A percentile compares a stretch with the other conserved stretches of the same genome.
These are phyloP conservation scores for Samia ricini DNA, from an alignment of 1,140 invertebrate genomes.

Conservation along the genomic window DNA sequence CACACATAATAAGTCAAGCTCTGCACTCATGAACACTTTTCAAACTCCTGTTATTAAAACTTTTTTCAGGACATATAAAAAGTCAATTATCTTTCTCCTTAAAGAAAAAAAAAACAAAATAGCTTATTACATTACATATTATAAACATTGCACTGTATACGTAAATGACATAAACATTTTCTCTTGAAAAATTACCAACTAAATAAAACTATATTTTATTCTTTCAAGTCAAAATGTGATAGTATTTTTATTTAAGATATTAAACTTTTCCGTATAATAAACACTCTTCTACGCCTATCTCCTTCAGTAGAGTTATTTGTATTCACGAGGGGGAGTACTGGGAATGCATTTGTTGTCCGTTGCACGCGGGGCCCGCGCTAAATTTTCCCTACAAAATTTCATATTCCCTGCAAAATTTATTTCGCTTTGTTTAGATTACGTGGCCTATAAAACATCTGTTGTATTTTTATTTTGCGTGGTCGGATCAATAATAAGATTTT, in stretches of 20 bases:
- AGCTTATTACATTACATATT: too few relatives aligned
- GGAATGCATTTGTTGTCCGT: conserved; percentile 49
- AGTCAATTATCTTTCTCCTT: too few relatives aligned
- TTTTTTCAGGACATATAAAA: too few relatives aligned
- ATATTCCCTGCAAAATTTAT: conserved; percentile 17
- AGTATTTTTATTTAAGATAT: conserved; percentile 66
- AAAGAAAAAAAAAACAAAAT: too few relatives aligned
- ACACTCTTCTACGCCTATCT: conserved; percentile 54
- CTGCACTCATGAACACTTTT: too few relatives aligned
- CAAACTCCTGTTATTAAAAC: too few relatives aligned
- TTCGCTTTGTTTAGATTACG: not conserved
- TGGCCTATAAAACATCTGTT: not conserved
- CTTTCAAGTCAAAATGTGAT: not conserved
- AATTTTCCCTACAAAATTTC: conserved; percentile 46
- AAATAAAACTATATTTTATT: too few relatives aligned
- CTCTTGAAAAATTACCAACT: too few relatives aligned
- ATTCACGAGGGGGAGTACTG: conserved; percentile 57
- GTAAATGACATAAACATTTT: too few relatives aligned
- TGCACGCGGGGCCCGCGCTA: conserved; percentile 38
- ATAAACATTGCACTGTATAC: too few relatives aligned
- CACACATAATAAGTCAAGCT: too few relatives aligned
- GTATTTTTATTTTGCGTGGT: not conserved
- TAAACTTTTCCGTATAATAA: conserved; percentile 59
- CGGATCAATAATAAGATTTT: not conserved
- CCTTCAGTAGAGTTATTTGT: conserved; percentile 55